Evolutionary conservation across 2,888 invertebrate species (phyloP), one percentile per base, ranked within the genome.

Genomic region (Cotesia congregata): DNA sequence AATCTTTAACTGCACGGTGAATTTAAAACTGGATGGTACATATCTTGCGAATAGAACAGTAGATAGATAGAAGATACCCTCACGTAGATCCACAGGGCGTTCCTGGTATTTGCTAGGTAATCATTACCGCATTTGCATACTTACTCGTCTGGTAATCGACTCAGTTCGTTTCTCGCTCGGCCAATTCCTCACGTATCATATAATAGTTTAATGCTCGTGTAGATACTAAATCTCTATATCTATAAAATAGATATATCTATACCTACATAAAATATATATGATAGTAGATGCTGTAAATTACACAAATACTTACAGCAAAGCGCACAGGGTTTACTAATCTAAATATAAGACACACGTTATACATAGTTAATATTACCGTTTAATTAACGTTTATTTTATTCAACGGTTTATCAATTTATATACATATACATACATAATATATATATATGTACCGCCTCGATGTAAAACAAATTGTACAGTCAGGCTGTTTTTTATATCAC

Each of bases 401-500:
- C 80, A 76, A 80, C 82, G 71, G 61, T 81, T 80, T 69, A 75
- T 78, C 77, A 75, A 79, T 75, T 80, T 72, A 79, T 78, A 50
- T 50, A 50, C 12, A 50, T 12, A 50, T 50, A 50, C 50, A 50
- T 50, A 50, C 12, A 50, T 50, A 12, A 30, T 50, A 50, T 50
- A 50, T 12, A 50, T 50, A 50, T 12, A 12, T 50, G 50, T 12
- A 50, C 12, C 12, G 50, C 79, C 80, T 62, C 61, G 76, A 82
- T 82, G 84, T 81, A 81, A 83, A 85, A 85, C 79, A 83, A 85
- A 86, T 85, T 83, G 83, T 80, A 84, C 81, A 83, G 78, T 83
- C 81, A 30, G 78, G 82, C 82, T 83, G 84, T 83, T 77, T 9
- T 80, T 82, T 85, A 80, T 85, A 86, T 86, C 86, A 85, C 86